These are phyloP conservation scores for Piscicola geometra DNA, from an alignment of 2,888 invertebrate genomes.

Conservation along the genomic window DNA sequence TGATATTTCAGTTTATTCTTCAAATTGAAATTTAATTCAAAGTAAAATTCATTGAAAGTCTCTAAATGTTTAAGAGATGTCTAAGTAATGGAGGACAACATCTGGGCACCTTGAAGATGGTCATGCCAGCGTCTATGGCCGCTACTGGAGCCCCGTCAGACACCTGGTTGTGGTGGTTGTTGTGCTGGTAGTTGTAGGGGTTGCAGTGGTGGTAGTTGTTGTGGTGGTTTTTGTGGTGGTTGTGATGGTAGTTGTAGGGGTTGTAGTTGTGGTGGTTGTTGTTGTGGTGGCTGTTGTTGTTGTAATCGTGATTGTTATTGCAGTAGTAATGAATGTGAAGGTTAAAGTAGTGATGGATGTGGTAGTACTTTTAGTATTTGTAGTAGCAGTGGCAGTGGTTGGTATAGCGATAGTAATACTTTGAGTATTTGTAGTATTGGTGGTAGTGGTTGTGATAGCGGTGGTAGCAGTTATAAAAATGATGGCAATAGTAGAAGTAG, in stretches of 20 bases:
- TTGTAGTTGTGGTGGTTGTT: constrained; percentile 27
- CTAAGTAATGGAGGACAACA: neutral
- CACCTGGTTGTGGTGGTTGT: neutral
- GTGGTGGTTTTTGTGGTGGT: constrained; percentile 17
- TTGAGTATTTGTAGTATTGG: constrained; percentile 32
- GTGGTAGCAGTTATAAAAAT: constrained; percentile 30
- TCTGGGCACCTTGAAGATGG: constrained; percentile 53
- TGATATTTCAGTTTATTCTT: too few species aligned
- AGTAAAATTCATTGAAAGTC: too few species aligned
- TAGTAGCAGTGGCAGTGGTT: constrained; percentile 17
- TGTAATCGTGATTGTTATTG: constrained; percentile 27
- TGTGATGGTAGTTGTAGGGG: constrained; percentile 20
- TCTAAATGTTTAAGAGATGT: too few species aligned
- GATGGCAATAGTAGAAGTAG: constrained; percentile 29
- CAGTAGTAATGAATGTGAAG: constrained; percentile 28
- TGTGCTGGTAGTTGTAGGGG: neutral
- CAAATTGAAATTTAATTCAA: too few species aligned
- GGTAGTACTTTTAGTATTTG: neutral
- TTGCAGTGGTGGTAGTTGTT: neutral
- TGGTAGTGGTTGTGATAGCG: constrained; percentile 31
- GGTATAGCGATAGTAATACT: constrained; percentile 17
- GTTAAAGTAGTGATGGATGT: constrained; percentile 29
- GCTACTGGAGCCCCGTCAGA: constrained; percentile 52
- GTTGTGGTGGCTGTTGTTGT: constrained; percentile 27
- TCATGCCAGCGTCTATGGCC: constrained; percentile 53